Evolutionary conservation across 2,113 vertebrate genomes (phyloP).

Genomic region (Erpornis zantholeuca): DNA sequence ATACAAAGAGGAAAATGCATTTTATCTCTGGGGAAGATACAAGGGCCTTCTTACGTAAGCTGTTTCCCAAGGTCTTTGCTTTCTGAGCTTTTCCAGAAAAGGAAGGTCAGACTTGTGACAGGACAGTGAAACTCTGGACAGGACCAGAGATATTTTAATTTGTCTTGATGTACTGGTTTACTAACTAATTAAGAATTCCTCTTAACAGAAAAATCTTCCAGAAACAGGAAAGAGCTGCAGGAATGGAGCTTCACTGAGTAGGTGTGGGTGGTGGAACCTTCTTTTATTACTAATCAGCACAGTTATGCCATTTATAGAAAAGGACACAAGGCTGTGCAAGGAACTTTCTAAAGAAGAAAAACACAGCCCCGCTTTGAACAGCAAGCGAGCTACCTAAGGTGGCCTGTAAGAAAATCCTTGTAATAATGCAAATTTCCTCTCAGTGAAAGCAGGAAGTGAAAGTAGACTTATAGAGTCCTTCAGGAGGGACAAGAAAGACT

Average conservation of each 20-base stretch:
- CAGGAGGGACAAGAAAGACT: not conserved
- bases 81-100: not conserved
- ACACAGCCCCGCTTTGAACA: not conserved
- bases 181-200: not conserved
- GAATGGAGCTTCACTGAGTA: conserved; percentile 3
- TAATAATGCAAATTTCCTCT: not conserved
- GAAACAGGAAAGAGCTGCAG: conserved; percentile 32
- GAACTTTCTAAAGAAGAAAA: conserved; percentile 24
- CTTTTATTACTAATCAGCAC: conserved; percentile 64
- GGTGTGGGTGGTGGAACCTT: conserved; percentile 58
- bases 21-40: not conserved
- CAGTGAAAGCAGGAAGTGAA: not conserved
- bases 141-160: not conserved
- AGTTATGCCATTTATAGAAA: conserved; percentile 60
- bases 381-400: not conserved
- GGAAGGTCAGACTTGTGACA: not conserved
- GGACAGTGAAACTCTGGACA: not conserved
- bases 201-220: not conserved
- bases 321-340: conserved; percentile 22
- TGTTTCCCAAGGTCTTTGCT: not conserved
- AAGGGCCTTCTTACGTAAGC: not conserved
- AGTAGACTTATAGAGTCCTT: not conserved
- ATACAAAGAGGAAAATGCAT: not conserved
- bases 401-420: not conserved
- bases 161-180: not conserved